Evolutionary conservation across 2,888 invertebrate genomes (phyloP), one percentile per base, ranked within the genome.

Genomic region (Drosophila affinis): DNA sequence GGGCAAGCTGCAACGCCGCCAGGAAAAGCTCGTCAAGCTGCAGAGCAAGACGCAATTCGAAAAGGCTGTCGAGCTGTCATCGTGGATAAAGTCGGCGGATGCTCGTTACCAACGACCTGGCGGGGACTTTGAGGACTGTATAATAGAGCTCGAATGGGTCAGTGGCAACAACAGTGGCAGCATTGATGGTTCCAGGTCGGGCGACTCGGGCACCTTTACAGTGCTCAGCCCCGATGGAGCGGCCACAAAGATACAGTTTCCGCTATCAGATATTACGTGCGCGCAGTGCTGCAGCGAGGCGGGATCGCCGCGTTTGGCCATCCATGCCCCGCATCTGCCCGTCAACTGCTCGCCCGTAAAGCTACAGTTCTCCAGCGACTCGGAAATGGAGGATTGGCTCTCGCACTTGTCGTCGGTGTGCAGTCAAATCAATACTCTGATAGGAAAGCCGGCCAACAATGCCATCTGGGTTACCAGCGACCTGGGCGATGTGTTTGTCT

Each of bases 301-400:
- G 34, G 96, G 96, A 17, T 95, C 93, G 89, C 96, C 97, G 3
- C 94, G 96, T 75, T 92, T 98, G 72, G 95, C 95, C 18, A 93
- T 98, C 75, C 95, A 96, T 87, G 94, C 95, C 1, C 95, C 96
- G 10, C 93, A 94, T 73, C 93, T 92, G 47, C 90, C 91, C 3
- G 59, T 87, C 27, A 91, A 92, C 64, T 93, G 91, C 32, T 93
- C 93, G 63, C 94, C 95, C 9, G 93, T 97, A 48, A 95, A 95
- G 90, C 92, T 98, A 67, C 96, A 96, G 89, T 97, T 97, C 90
- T 93, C 94, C 59, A 95, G 96, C 78, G 97, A 98, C 92, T 94
- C 95, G 73, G 96, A 97, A 92, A 94, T 97, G 92, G 97, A 97
- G 92, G 97, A 98, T 90, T 98, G 98, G 98, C 94, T 97, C 63